Evolutionary conservation across 2,888 invertebrate genomes (phyloP).

Genomic region (Limnephilus auricula): DNA sequence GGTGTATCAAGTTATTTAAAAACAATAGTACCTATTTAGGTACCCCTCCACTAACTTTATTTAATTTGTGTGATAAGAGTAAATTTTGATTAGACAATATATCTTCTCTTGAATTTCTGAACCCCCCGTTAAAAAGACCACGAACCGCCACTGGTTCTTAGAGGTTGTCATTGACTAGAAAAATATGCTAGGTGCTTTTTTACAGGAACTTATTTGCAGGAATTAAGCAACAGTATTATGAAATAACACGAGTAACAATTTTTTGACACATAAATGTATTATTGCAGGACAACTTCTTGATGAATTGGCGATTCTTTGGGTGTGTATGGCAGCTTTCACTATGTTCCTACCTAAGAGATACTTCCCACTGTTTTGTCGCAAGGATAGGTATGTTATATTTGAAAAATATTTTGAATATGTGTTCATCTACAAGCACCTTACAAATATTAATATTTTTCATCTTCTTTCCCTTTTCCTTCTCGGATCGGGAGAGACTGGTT

Average conservation of each 20-base stretch:
- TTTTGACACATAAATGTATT: not conserved
- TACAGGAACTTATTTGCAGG: not conserved
- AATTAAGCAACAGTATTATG: not conserved
- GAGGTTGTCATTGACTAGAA: not conserved
- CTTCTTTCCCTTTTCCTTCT: too few relatives aligned
- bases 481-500: too few relatives aligned
- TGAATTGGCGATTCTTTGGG: slow-evolving; percentile 90
- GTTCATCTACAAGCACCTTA: not conserved
- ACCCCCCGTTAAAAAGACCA: too few relatives aligned
- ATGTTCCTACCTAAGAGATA: slow-evolving; percentile 85
- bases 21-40: too few relatives aligned
- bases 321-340: slow-evolving; percentile 87
- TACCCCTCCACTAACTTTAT: too few relatives aligned
- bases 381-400: slow-evolving; percentile 77
- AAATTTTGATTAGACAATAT: too few relatives aligned
- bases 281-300: slow-evolving; percentile 85
- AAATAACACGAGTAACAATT: not conserved
- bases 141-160: too few relatives aligned
- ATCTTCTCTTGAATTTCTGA: too few relatives aligned
- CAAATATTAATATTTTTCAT: too few relatives aligned
- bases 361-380: slow-evolving; percentile 82
- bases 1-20: too few relatives aligned
- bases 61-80: too few relatives aligned
- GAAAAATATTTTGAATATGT: not conserved
- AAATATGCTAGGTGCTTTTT: not conserved